These are phyloP conservation scores for Drosophila orena DNA, from an alignment of 1,140 invertebrate species.

Conservation along the genomic window DNA sequence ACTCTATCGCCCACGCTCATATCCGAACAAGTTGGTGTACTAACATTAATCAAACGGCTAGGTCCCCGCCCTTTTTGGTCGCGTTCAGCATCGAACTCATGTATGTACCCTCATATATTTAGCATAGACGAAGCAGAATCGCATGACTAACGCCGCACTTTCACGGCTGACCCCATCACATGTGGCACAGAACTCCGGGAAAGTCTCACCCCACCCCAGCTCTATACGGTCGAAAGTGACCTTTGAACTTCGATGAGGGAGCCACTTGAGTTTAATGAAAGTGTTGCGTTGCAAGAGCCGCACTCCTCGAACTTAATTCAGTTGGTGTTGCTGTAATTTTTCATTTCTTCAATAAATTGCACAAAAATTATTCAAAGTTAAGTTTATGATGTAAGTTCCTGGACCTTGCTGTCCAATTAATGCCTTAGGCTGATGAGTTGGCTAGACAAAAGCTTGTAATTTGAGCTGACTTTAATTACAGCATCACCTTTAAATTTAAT, in stretches of 20 bases:
- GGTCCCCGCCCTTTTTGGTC: conserved; percentile 1
- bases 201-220: conserved; percentile 6
- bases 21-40: conserved; percentile 35
- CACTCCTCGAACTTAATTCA: neutral
- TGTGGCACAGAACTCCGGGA: neutral
- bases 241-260: conserved; percentile 20
- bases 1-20: conserved; percentile 4
- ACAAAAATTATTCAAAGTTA: no score
- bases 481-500: no score
- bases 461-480: no score
- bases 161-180: conserved; percentile 7
- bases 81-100: no score
- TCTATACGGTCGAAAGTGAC: conserved; percentile 15
- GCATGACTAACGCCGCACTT: conserved; percentile 5
- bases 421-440: no score
- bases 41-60: conserved; percentile 50
- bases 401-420: no score
- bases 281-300: neutral
- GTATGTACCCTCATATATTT: conserved; percentile 3
- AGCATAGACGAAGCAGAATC: conserved; percentile 18
- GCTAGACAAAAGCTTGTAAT: no score
- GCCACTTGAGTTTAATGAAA: conserved; percentile 18
- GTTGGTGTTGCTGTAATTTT: neutral
- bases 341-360: neutral
- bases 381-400: neutral